phyloP scores from a whole-genome alignment of 2,888 invertebrate species.

The Seira ritae region DNA sequence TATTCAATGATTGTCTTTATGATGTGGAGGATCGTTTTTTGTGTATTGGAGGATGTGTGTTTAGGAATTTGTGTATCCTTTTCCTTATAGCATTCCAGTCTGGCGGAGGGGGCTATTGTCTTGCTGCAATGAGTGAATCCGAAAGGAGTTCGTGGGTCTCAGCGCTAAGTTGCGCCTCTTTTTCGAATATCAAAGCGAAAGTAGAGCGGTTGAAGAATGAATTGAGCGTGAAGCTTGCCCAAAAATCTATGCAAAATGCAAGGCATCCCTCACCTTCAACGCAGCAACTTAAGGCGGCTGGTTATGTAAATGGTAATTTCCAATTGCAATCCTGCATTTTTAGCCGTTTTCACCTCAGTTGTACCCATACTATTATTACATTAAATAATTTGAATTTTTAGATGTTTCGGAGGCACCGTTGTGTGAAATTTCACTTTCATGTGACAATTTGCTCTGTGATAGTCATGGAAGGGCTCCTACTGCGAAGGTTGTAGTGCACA shows the following conservation, averaged over 20 bases:
- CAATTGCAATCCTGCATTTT: too few species aligned
- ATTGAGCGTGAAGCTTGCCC: slow-evolving; percentile 67
- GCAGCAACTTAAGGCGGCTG: slow-evolving; percentile 66
- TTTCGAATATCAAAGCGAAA: slow-evolving; percentile 87
- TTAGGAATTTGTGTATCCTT: slow-evolving; percentile 17
- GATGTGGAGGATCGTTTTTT: slow-evolving; percentile 8
- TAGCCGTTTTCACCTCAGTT: too few species aligned
- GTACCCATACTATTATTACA: too few species aligned
- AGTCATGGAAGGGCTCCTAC: slow-evolving; percentile 90
- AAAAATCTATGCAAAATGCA: slow-evolving; percentile 18
- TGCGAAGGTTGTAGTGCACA: slow-evolving; percentile 80
- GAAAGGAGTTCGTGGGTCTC: slow-evolving; percentile 92
- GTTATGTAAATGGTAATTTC: slow-evolving; percentile 72
- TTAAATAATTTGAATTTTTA: too few species aligned
- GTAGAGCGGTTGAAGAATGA: slow-evolving; percentile 77
- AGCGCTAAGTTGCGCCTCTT: slow-evolving; percentile 89
- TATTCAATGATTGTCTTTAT: too few species aligned
- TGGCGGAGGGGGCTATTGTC: slow-evolving; percentile 85
- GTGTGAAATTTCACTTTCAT: slow-evolving; percentile 90
- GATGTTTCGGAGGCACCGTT: slow-evolving; percentile 90
- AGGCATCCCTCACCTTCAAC: slow-evolving; percentile 47
- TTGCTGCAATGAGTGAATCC: slow-evolving; percentile 86
- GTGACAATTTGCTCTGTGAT: slow-evolving; percentile 93
- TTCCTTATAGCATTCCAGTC: slow-evolving; percentile 56
- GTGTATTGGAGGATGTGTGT: not conserved